Conservation (phyloP, 1,140 invertebrate genomes). For the Drosophila pruinosa region DNA sequence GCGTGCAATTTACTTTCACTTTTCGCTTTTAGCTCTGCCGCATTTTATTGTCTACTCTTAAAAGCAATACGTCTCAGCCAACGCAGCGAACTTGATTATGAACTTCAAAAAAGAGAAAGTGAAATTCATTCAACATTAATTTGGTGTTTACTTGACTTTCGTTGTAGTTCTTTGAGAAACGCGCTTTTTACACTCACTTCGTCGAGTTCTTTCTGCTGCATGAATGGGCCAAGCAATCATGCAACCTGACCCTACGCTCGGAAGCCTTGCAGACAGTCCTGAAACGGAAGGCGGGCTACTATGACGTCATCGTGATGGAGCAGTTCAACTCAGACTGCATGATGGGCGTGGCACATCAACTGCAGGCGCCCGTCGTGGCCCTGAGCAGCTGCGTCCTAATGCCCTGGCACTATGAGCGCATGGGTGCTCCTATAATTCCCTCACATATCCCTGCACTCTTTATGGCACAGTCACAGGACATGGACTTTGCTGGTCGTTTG, state of each 20-base stretch:
- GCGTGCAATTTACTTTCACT: constrained; percentile 9
- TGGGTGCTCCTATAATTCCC: constrained; percentile 85
- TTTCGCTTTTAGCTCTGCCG: not conserved
- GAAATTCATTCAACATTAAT: not conserved
- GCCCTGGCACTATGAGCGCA: constrained; percentile 85
- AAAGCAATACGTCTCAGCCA: not conserved
- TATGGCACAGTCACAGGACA: constrained; percentile 84
- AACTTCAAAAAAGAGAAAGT: constrained; percentile 6
- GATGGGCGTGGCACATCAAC: constrained; percentile 85
- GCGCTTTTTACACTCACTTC: constrained; percentile 65
- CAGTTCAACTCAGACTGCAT: constrained; percentile 89
- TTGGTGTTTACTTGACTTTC: not conserved
- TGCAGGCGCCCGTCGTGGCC: constrained; percentile 86
- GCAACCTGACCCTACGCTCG: constrained; percentile 67
- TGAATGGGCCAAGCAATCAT: constrained; percentile 70
- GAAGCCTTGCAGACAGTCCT: constrained; percentile 65
- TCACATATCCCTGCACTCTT: constrained; percentile 85
- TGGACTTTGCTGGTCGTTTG: constrained; percentile 83
- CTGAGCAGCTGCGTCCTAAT: constrained; percentile 85
- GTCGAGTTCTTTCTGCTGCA: constrained; percentile 70
- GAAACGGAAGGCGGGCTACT: constrained; percentile 83
- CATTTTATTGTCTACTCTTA: not conserved
- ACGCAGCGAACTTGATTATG: not conserved
- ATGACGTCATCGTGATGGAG: constrained; percentile 87
- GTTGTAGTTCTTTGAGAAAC: constrained; percentile 71